Percentiles rank a stretch among this genome's conserved stretches.
These are phyloP conservation scores for Apteryx mantelli DNA, from an alignment of 2,113 vertebrate species.

Conservation along the genomic window DNA sequence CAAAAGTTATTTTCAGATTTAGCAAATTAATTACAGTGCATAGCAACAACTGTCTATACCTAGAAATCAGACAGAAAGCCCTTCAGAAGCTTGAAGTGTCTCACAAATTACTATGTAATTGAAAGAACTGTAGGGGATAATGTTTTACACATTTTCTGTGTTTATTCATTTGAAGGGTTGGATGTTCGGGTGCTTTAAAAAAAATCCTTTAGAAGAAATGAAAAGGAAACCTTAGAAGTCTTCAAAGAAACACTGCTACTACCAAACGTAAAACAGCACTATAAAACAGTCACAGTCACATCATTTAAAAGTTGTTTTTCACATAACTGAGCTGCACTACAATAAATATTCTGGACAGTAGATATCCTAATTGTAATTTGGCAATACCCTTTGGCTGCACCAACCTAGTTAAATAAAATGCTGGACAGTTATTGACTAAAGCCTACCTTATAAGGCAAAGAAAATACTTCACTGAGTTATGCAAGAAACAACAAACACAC, in stretches of 20 bases:
- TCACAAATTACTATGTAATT: neutral
- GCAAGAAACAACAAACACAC: neutral
- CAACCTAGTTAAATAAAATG: neutral
- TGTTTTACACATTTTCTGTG: neutral
- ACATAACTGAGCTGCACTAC: neutral
- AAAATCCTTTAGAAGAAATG: neutral
- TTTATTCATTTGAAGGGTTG: neutral
- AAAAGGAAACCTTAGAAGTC: conserved; percentile 41
- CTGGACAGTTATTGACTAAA: neutral
- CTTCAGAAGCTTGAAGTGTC: neutral
- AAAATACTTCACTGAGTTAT: neutral
- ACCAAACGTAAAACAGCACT: neutral
- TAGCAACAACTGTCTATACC: neutral
- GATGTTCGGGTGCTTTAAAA: neutral
- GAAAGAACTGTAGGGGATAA: neutral
- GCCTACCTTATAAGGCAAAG: neutral
- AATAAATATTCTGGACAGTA: conserved; percentile 52
- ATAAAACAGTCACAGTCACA: conserved; percentile 35
- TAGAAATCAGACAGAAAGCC: neutral
- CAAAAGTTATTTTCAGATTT: neutral
- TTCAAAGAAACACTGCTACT: conserved; percentile 41
- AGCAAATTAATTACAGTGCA: neutral
- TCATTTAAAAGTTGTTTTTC: conserved; percentile 50
- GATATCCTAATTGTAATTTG: conserved; percentile 26
- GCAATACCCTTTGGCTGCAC: neutral